Evolutionary conservation across 2,888 invertebrate genomes (phyloP), one percentile per base, ranked within the genome.

Genomic region (Asteroscopus sphinx): DNA sequence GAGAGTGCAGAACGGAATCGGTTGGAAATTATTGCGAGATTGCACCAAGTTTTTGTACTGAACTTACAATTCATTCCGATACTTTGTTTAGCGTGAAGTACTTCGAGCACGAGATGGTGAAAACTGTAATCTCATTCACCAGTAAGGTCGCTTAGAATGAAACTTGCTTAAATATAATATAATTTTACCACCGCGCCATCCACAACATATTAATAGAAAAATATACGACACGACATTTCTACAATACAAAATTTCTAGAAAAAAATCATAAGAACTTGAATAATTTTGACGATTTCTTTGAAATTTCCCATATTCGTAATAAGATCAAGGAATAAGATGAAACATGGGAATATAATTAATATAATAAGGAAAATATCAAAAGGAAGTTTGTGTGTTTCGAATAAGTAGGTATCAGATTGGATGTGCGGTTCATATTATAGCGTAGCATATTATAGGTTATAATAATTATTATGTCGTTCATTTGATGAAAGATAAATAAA

Each of bases 21-120:
- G 37, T 53, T 44, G 42, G 32, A 64, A 61, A 54, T 68, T 52
- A 74, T 49, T 58, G 33, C 48, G 30, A 33, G 30, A 49, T 32
- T 58, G 42, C 41, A 36, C 9, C 9, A 54, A 62, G 49, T 58
- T 69, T 48, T 59, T 56, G 26, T 21, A 28, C 11, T 30, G 16
- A 46, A 49, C 36, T 33, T n/a, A 46, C 5, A 46, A 30, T 46
- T 66, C 12, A 8, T 12, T 35, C 30, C 36, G 11, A 46, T 46
- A 61, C 12, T 46, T 41, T 8, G 35, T 35, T 51, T 32, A 42
- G 13, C 12, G 33, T 32, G 37, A 46, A 49, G 15, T 30, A 35
- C 33, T 37, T 4, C 11, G 6, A n/a, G 32, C 13, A 9, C 3
- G 41, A 37, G 26, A 28, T 11, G 35, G 15, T 4, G 15, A 11